Base-by-base conservation (phyloP, 2,797 vertebrate species). In the Mus minutoides region DNA sequence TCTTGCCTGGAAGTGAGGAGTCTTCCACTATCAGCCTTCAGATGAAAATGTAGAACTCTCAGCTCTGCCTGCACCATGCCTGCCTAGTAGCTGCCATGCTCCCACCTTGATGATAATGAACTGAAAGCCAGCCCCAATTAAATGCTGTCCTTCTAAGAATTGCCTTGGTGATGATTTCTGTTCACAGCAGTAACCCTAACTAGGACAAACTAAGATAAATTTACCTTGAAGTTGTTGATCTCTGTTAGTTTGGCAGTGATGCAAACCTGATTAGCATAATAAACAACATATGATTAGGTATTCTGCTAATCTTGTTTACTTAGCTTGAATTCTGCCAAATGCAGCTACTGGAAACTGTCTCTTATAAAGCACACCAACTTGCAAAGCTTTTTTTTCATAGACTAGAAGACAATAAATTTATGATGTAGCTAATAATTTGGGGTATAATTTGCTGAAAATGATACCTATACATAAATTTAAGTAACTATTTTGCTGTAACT, bases 391-490 rank as follows among this genome's bases (percentile, higher is more conserved):
- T 82, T 29, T 88, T 75, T 93, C 21, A 26, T 95, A 94, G 62
- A 91, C 54, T 93, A 90, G 64, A 54, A 97, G 85, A 69, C 79
- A 92, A 56, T 49, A 96, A 97, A 67, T 60, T n/a, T 31, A 54
- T 21, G 22, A 69, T 21, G 4, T 58, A 76, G 34, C 9, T 85
- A 77, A 14, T 64, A 71, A 91, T 84, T 92, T 96, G 71, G 31
- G 52, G 54, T 91, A 82, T 95, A 96, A 88, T 54, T 40, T 94
- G 10, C 54, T 97, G 67, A 96, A 88, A 43, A 13, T 94, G 78
- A 6, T 54, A 62, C 90, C 89, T 90, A 26, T 96, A 96, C 96
- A 95, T 12, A 67, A 93, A 92, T 94, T 76, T 95, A 96, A 97
- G 97, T 96, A 89, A 46, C 6, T 89, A 73, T 40, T 96, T 78